phyloP scores from a whole-genome alignment of 2,888 invertebrate genomes.

The Agrochola litura region DNA sequence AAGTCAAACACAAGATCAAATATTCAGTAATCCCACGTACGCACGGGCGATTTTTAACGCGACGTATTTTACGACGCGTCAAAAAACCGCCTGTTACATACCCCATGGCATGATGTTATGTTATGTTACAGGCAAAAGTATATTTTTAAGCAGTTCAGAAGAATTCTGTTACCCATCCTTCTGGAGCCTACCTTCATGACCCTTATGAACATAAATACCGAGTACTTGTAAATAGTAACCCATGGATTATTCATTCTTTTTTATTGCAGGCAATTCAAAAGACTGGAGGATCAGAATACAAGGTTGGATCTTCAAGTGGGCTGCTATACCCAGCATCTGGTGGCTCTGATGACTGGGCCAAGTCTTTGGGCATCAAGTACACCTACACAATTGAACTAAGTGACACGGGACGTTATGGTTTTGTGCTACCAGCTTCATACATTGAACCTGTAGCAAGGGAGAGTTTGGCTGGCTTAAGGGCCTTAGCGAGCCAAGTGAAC shows the following conservation, averaged over 20 bases:
- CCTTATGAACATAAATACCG: too few species aligned
- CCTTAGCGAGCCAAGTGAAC: constrained; percentile 84
- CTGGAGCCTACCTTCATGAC: too few species aligned
- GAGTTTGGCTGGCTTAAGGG: constrained; percentile 93
- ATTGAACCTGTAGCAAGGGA: constrained; percentile 95
- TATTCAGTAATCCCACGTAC: neutral
- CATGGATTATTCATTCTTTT: neutral
- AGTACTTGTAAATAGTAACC: too few species aligned
- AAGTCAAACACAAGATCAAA: constrained; percentile 42
- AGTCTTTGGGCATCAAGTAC: constrained; percentile 96
- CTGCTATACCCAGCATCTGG: constrained; percentile 95
- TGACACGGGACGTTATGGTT: constrained; percentile 96
- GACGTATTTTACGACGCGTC: too few species aligned
- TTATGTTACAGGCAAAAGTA: too few species aligned
- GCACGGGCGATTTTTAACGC: too few species aligned
- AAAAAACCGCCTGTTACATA: too few species aligned
- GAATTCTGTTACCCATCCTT: too few species aligned
- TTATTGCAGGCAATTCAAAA: constrained; percentile 90
- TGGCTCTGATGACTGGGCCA: constrained; percentile 98
- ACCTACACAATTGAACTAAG: constrained; percentile 97
- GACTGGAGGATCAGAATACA: constrained; percentile 92
- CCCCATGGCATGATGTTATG: too few species aligned
- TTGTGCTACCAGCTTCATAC: constrained; percentile 94
- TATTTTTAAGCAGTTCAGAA: too few species aligned
- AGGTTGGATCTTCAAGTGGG: constrained; percentile 94